Evolutionary conservation across 2,888 invertebrate species (phyloP), one percentile per base, ranked within the genome.

Genomic region (Drosophila helvetica): DNA sequence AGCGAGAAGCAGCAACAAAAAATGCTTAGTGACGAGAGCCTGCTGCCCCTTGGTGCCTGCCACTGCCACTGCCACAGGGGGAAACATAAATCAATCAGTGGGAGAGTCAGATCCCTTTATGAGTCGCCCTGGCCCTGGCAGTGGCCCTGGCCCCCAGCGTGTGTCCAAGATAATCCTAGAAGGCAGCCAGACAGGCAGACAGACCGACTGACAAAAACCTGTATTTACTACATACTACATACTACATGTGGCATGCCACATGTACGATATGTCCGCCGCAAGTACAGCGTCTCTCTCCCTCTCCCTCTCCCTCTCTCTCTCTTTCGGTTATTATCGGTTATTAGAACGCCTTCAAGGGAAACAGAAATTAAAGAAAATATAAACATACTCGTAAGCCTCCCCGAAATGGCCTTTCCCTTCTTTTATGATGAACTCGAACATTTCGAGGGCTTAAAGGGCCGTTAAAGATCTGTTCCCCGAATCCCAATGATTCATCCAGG

Each of bases 31-130:
- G 27, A 27, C 27, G 27, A 27, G 27, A 8, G 27, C 27, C 27
- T 27, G 27, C 27, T 27, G 27, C 27, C 27, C 27, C 27, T 8
- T 27, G 8, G 27, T 27, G 27, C 8, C 27, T 25, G 25, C 25
- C 25, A 1, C 27, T 27, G 27, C 46, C 25, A 52, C 50, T 38
- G 38, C 19, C 53, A 30, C 38, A 19, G 71, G 30, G 42, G 43
- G 47, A 22, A 12, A 74, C 89, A 88, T 88, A 88, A 89, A 89
- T 88, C 88, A 88, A 88, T 88, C 88, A 89, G 85, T 72, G 78
- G 62, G 67, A 72, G 52, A 57, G 53, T 43, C 77, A 79, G 55
- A 74, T 74, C 63, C 73, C 74, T 72, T 76, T 79, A 84, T 79
- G 72, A 70, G 53, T 62, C 56, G 51, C 71, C 18, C 15, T 33